These are phyloP conservation scores for Emberiza fucata DNA, from an alignment of 2,113 vertebrate species.

Conservation along the genomic window DNA sequence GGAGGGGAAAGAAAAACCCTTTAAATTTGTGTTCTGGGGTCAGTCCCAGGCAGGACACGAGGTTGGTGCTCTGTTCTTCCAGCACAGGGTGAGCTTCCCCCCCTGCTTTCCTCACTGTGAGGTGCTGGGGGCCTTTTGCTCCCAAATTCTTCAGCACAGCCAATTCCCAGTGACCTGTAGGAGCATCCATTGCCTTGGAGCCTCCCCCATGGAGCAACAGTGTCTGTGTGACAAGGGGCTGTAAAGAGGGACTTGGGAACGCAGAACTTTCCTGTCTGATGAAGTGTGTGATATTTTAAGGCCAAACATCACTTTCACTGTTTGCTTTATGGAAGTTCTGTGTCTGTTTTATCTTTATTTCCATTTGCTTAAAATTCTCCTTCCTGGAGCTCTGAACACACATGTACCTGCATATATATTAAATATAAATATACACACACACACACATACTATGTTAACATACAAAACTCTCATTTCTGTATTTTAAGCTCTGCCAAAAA, in stretches of 20 bases:
- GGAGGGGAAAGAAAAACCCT: background rate
- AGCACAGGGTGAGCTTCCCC: background rate
- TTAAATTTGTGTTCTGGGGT: background rate
- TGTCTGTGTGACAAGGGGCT: background rate
- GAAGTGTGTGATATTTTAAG: background rate
- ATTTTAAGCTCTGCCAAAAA: background rate
- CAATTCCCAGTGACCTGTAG: fast-evolving
- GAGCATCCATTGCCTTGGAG: background rate
- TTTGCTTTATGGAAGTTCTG: background rate
- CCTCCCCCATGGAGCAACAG: background rate
- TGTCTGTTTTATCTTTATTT: background rate
- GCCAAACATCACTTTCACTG: background rate
- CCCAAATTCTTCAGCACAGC: background rate
- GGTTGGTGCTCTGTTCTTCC: background rate
- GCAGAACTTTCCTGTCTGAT: background rate
- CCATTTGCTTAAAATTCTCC: background rate
- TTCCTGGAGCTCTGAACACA: background rate
- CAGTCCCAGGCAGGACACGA: background rate
- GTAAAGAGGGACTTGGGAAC: background rate
- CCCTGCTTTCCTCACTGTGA: background rate
- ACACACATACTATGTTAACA: background rate
- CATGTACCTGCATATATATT: background rate
- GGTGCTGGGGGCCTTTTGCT: background rate
- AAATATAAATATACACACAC: background rate
- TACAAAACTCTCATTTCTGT: background rate